A percentile compares a stretch with the other conserved stretches of the same genome.
Evolutionary conservation across 2,113 vertebrate species (phyloP).

Genomic region (Camelus bactrianus): DNA sequence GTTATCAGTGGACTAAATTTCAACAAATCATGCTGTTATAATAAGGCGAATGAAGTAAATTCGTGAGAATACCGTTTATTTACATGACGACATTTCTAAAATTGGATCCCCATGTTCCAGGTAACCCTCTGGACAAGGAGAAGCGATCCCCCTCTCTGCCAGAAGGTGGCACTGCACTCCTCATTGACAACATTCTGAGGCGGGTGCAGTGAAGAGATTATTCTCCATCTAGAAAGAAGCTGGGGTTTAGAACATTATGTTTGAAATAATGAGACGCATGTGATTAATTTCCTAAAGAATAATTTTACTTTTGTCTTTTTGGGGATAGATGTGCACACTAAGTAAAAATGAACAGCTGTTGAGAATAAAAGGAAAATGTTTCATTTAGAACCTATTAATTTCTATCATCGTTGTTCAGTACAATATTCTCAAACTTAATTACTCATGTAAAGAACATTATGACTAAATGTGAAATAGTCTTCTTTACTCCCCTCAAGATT

Average conservation of each 20-base stretch:
- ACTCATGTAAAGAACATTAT: conserved; percentile 71
- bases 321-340: conserved; percentile 71
- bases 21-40: neutral
- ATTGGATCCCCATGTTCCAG: neutral
- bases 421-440: conserved; percentile 70
- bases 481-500: conserved; percentile 58
- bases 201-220: neutral
- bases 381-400: conserved; percentile 78
- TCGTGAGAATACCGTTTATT: neutral
- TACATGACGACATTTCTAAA: neutral
- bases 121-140: neutral
- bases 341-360: conserved; percentile 61
- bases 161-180: conserved; percentile 86
- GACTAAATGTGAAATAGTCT: conserved; percentile 57
- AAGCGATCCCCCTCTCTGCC: conserved; percentile 74
- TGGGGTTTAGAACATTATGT: conserved; percentile 17
- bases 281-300: conserved; percentile 76
- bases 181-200: conserved; percentile 58
- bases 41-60: neutral
- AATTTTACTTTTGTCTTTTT: conserved; percentile 74
- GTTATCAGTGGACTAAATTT: neutral
- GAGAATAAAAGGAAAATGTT: conserved; percentile 72
- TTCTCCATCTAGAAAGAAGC: conserved; percentile 51
- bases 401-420: conserved; percentile 61
- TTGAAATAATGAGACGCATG: conserved; percentile 72